phyloP scores from a whole-genome alignment of 2,888 invertebrate species.

The Altica lythri region DNA sequence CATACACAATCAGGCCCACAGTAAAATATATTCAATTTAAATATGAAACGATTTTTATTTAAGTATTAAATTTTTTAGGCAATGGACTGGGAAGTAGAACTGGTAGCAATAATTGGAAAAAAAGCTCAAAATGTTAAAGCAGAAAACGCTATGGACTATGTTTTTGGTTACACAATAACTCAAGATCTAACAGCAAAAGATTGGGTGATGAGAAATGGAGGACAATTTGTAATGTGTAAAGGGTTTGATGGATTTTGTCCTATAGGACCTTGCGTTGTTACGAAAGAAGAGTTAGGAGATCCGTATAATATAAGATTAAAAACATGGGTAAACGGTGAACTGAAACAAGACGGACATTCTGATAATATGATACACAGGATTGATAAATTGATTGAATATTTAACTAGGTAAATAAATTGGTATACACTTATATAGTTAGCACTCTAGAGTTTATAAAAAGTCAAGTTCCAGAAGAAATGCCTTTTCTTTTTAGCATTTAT shows the following conservation, averaged over 20 bases:
- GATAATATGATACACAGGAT: constrained; percentile 77
- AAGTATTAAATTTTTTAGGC: too few species aligned
- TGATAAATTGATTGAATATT: constrained; percentile 71
- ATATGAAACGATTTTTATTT: too few species aligned
- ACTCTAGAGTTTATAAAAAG: neutral
- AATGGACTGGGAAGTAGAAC: constrained; percentile 85
- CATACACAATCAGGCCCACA: too few species aligned
- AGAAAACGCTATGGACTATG: constrained; percentile 69
- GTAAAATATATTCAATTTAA: too few species aligned
- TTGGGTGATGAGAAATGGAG: constrained; percentile 81
- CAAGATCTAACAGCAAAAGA: constrained; percentile 85
- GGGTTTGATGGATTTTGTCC: constrained; percentile 88
- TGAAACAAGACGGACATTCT: constrained; percentile 79
- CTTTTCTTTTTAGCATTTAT: too few species aligned
- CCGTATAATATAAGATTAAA: constrained; percentile 70
- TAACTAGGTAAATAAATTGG: constrained; percentile 74
- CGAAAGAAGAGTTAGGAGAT: constrained; percentile 72
- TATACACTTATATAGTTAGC: too few species aligned
- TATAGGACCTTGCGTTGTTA: constrained; percentile 78
- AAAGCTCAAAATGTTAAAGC: constrained; percentile 68
- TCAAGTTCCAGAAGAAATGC: too few species aligned
- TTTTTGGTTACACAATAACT: constrained; percentile 82
- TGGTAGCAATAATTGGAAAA: constrained; percentile 81
- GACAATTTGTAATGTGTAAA: constrained; percentile 68
- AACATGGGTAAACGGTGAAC: constrained; percentile 74